Evolutionary conservation across 2,113 vertebrate genomes (phyloP), one percentile per base, ranked within the genome.

Genomic region (Prunella himalayana): DNA sequence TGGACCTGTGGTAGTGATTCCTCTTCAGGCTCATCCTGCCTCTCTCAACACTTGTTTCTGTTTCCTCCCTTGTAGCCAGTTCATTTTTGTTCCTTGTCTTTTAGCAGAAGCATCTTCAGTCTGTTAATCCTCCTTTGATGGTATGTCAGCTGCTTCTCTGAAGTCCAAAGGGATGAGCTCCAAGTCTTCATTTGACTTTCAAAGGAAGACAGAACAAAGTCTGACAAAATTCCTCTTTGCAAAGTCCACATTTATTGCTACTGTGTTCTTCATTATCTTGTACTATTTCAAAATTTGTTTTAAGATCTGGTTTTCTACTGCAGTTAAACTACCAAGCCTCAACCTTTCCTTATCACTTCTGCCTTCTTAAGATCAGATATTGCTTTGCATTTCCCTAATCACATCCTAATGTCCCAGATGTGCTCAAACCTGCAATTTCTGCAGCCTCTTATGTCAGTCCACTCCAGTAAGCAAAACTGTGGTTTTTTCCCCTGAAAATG

Each of bases 71-170:
- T 54, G 45, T 35, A 86, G 59, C 59, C 64, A 20, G 27, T 31
- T 90, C 35, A 47, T 41, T 39, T 88, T n/a, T 53, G 27, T 49
- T 41, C 37, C 25, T 31, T 37, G 45, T 28, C 47, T 86, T 86
- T 75, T 51, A 70, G 71, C 42, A 72, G 47, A 49, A 79, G 49
- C 23, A 60, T 80, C 54, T 59, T 77, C 59, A n/a, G 20, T 73
- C 77, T 69, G 61, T 35, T 92, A 82, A 83, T 97, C 88, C 50
- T 44, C 35, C 76, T 96, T 92, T 93, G 70, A 91, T 79, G 79
- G 22, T 8, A 11, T 0, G 1, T 88, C 78, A 72, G 57, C 78
- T 75, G 37, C 73, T 61, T 60, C 94, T 94, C 82, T 92, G 82
- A 90, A 90, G 54, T 76, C 88, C 88, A 49, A 85, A 94, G 79